Percentiles rank a stretch among this genome's conserved stretches.
Conservation (phyloP, 2,113 vertebrate genomes). For the Nesoenas mayeri region DNA sequence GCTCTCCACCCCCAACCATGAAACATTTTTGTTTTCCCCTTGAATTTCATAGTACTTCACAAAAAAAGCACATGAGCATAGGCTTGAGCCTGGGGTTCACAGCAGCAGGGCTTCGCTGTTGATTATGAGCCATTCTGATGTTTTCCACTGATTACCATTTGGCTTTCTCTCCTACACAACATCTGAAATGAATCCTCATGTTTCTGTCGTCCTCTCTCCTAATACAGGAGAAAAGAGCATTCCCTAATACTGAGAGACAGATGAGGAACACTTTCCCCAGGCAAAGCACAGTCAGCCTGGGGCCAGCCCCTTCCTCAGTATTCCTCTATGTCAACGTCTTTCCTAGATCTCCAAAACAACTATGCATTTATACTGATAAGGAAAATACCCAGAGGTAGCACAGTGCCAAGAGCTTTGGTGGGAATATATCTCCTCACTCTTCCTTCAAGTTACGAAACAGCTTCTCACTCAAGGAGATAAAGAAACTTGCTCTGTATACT, state of each 20-base stretch:
- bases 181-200: not conserved
- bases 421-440: not conserved
- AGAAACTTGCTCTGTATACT: not conserved
- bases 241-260: constrained; percentile 37
- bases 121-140: constrained; percentile 21
- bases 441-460: not conserved
- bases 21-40: not conserved
- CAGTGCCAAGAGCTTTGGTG: not conserved
- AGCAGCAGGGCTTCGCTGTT: not conserved
- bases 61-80: not conserved
- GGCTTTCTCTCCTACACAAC: not conserved
- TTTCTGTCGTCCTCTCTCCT: constrained; percentile 3
- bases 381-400: not conserved
- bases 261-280: not conserved
- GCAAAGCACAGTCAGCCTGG: not conserved
- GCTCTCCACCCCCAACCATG: not conserved
- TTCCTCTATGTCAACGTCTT: not conserved
- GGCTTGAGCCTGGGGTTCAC: not conserved
- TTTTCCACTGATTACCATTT: constrained; percentile 22
- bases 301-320: not conserved
- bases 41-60: not conserved
- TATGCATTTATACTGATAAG: not conserved
- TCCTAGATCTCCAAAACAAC: not conserved
- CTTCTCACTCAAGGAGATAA: not conserved
- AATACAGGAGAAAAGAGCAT: not conserved